phyloP scores from a whole-genome alignment of 2,888 invertebrate genomes.

The Cryptus armator region DNA sequence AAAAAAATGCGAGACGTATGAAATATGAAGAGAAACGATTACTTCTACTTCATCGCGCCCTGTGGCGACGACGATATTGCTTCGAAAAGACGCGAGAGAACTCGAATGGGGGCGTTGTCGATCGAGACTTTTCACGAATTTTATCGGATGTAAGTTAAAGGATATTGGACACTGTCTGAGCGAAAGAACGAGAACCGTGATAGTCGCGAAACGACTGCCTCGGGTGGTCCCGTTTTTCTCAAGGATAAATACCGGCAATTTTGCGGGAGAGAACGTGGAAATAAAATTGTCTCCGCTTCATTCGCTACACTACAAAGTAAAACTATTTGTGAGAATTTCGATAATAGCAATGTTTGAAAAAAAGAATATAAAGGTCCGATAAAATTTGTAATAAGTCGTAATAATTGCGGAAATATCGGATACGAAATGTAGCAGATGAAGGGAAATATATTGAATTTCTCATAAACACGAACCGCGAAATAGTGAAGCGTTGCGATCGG shows the following conservation, averaged over 20 bases:
- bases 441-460: too few species aligned
- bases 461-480: background rate
- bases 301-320: background rate
- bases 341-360: background rate
- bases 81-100: background rate
- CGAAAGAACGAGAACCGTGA: background rate
- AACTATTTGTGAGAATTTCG: background rate
- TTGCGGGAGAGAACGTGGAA: slow-evolving; percentile 30
- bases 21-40: background rate
- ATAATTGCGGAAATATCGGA: background rate
- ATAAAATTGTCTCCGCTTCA: slow-evolving; percentile 5
- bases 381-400: background rate
- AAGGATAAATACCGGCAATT: slow-evolving; percentile 27
- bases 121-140: slow-evolving; percentile 6
- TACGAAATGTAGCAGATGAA: background rate
- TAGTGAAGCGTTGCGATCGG: slow-evolving; percentile 6
- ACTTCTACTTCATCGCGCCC: background rate
- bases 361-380: background rate
- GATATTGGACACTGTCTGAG: slow-evolving; percentile 22
- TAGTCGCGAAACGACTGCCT: background rate
- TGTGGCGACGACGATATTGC: slow-evolving; percentile 15
- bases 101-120: too few species aligned
- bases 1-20: background rate
- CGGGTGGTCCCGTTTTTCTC: slow-evolving; percentile 2
- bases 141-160: slow-evolving; percentile 8